A percentile compares a stretch with the other conserved stretches of the same genome.
Evolutionary conservation across 2,797 vertebrate species (phyloP).

Genomic region (Loriculus beryllinus): DNA sequence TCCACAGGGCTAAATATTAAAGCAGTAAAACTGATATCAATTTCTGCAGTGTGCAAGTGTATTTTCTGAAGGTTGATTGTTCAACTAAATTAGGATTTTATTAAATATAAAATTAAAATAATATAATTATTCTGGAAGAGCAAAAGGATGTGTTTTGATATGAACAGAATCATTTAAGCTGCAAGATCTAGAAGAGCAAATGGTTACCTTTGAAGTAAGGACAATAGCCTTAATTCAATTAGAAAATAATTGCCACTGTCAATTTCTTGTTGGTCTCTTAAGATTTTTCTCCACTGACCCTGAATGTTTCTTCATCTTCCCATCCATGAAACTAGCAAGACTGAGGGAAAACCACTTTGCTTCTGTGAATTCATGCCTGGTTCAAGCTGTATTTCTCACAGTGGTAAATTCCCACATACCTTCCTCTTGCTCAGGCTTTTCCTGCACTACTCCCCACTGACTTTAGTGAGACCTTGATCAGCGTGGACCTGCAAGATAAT

Average conservation of each 20-base stretch:
- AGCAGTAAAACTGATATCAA: background rate
- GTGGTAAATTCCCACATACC: background rate
- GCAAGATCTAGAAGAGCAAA: background rate
- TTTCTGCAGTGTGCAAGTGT: background rate
- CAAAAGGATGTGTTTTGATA: background rate
- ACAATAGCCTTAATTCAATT: background rate
- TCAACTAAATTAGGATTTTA: background rate
- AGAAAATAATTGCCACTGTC: background rate
- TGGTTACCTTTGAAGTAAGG: background rate
- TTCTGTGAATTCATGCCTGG: background rate
- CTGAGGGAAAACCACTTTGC: background rate
- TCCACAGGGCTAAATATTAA: background rate
- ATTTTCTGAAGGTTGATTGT: background rate
- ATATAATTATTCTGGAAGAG: background rate
- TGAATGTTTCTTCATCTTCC: background rate
- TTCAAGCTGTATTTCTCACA: background rate
- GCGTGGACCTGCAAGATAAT: background rate
- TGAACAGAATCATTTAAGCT: background rate
- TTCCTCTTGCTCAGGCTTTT: background rate
- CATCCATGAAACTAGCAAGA: background rate
- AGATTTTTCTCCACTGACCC: background rate
- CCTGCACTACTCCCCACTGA: background rate
- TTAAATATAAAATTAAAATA: background rate
- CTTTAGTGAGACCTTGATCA: background rate
- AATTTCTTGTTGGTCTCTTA: background rate